Percentiles rank a stretch among this genome's conserved stretches.
These are phyloP conservation scores for Eupeodes corollae DNA, from an alignment of 1,140 invertebrate genomes.

Conservation along the genomic window DNA sequence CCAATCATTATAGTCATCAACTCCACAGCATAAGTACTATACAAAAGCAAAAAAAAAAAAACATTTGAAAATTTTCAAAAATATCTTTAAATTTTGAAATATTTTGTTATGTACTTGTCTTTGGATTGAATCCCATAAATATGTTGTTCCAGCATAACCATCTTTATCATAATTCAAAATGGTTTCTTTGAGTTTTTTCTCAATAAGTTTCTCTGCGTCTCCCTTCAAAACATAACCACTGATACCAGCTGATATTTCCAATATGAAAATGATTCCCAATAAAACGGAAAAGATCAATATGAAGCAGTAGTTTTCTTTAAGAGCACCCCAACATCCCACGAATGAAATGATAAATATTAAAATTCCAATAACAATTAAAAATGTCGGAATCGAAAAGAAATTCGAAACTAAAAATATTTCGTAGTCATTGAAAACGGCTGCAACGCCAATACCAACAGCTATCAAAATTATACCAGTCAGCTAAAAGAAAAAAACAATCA, in stretches of 20 bases:
- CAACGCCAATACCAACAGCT: slow-evolving; percentile 51
- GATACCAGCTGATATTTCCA: slow-evolving; percentile 72
- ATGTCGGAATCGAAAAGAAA: slow-evolving; percentile 53
- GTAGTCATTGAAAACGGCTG: slow-evolving; percentile 53
- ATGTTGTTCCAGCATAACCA: slow-evolving; percentile 33
- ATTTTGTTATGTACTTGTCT: slow-evolving; percentile 8
- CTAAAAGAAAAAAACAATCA: slow-evolving; percentile 35
- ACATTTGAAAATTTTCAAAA: background rate
- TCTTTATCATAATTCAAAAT: slow-evolving; percentile 42
- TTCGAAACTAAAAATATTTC: slow-evolving; percentile 49
- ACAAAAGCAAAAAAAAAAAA: slow-evolving; percentile 12
- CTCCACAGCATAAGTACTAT: slow-evolving; percentile 66
- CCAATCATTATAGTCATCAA: slow-evolving; percentile 51
- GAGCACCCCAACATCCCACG: slow-evolving; percentile 78
- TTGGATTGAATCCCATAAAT: slow-evolving; percentile 53
- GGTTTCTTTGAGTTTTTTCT: slow-evolving; percentile 40
- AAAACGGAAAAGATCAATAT: slow-evolving; percentile 64
- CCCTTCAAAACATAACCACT: slow-evolving; percentile 61
- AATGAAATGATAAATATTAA: slow-evolving; percentile 73
- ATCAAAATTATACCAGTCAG: slow-evolving; percentile 60
- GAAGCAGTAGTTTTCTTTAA: slow-evolving; percentile 72
- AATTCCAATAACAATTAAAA: slow-evolving; percentile 66
- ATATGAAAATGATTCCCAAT: slow-evolving; percentile 62
- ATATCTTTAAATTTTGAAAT: background rate
- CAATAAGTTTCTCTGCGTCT: slow-evolving; percentile 42